These are phyloP conservation scores for Lithophane leautieri DNA, from an alignment of 2,888 invertebrate genomes.

Conservation along the genomic window DNA sequence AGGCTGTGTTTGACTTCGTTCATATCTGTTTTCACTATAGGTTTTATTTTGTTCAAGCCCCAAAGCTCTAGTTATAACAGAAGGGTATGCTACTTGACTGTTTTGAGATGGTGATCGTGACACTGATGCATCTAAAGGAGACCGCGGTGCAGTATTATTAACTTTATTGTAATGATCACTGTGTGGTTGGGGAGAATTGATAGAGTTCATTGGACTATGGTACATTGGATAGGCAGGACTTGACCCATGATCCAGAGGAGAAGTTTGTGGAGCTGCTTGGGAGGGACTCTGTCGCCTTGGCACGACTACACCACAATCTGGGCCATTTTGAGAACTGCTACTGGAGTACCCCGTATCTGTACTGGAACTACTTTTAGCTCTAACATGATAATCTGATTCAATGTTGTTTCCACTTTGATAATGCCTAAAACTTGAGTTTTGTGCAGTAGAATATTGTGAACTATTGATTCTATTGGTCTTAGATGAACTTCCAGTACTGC, in stretches of 20 bases:
- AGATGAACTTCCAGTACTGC: constrained; percentile 88
- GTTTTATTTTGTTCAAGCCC: constrained; percentile 91
- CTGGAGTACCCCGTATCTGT: constrained; percentile 92
- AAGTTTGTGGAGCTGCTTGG: constrained; percentile 93
- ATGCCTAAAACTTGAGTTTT: constrained; percentile 91
- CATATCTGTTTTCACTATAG: constrained; percentile 89
- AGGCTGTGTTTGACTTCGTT: constrained; percentile 87
- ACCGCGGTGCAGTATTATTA: constrained; percentile 91
- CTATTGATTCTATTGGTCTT: constrained; percentile 87
- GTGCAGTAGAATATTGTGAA: constrained; percentile 89
- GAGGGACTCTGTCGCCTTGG: constrained; percentile 93
- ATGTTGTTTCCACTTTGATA: constrained; percentile 91
- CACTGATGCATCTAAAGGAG: constrained; percentile 93
- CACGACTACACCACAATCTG: constrained; percentile 92
- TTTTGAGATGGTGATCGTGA: constrained; percentile 91
- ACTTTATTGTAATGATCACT: constrained; percentile 88
- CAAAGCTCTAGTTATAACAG: constrained; percentile 94
- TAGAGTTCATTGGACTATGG: constrained; percentile 95
- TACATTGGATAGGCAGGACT: constrained; percentile 96
- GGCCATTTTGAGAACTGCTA: constrained; percentile 91
- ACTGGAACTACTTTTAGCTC: constrained; percentile 91
- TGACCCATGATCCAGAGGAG: constrained; percentile 93
- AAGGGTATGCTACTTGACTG: constrained; percentile 94
- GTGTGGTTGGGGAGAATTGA: constrained; percentile 93
- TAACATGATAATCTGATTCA: constrained; percentile 91